Evolutionary conservation across 2,113 vertebrate genomes (phyloP).

Genomic region (Toxostoma redivivum): DNA sequence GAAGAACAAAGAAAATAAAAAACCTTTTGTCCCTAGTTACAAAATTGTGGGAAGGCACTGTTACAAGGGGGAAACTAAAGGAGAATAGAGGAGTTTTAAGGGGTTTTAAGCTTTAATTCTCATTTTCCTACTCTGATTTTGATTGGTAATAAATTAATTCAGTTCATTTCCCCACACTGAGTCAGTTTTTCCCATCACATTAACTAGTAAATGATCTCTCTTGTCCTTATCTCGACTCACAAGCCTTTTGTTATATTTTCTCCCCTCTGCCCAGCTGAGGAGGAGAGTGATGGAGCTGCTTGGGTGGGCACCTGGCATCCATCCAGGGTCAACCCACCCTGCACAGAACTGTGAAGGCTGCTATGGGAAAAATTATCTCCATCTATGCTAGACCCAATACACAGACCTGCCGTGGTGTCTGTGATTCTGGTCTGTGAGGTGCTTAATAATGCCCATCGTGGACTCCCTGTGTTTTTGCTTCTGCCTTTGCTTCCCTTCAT

Average conservation of each 20-base stretch:
- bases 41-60: not conserved
- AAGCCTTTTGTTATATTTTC: not conserved
- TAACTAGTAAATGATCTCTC: not conserved
- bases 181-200: not conserved
- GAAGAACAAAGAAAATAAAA: not conserved
- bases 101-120: not conserved
- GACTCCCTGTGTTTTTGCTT: not conserved
- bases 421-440: not conserved
- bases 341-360: not conserved
- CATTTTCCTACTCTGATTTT: not conserved
- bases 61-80: not conserved
- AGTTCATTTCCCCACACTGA: not conserved
- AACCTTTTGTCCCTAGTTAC: not conserved
- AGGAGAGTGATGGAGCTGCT: not conserved
- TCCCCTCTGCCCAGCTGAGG: not conserved
- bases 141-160: not conserved
- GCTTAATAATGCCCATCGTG: accelerated
- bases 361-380: not conserved
- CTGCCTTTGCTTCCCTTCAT: not conserved
- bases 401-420: not conserved
- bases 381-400: not conserved
- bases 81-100: not conserved
- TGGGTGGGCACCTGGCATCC: not conserved
- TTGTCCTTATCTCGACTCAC: not conserved
- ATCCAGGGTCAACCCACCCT: not conserved